Base-by-base conservation (phyloP, 2,797 vertebrate genomes). In the Sciurus vulgaris region DNA sequence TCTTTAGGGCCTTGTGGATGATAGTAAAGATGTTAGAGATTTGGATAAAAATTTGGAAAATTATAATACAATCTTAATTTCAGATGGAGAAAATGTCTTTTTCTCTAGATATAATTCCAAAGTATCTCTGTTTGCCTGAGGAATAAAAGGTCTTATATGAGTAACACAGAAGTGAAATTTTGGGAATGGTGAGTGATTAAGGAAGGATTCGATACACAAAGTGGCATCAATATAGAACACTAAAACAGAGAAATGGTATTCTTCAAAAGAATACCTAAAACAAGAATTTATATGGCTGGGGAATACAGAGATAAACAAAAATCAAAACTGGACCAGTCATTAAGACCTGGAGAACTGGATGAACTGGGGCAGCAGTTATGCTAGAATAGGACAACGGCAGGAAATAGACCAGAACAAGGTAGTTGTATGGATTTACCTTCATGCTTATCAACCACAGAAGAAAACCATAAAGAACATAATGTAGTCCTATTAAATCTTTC, bases 391-490 rank as follows among this genome's bases (percentile, higher is more conserved):
- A 79, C 11, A 56, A 72, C 41, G 72, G 17, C 51, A 79, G 65
- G 63, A 93, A 84, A 73, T 79, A 11, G 11, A 28, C 54, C 49
- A 61, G 49, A 70, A 7, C 41, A 70, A 93, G 35, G 28, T 28
- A 63, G 5, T 63, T 74, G 82, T 76, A 44, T 74, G 87, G 81
- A 59, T 94, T 77, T 92, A 38, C 41, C 15, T 38, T 94, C 44
- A n/a, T 82, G 38, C 18, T 88, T 77, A 24, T 72, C 54, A 47
- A 78, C 1, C 2, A 85, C 44, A 70, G 14, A 92, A 67, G 65
- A 83, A 84, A 59, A 73, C n/a, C 86, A 9, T 38, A 38, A 65
- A 89, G 72, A 84, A 84, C 5, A 63, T 47, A 74, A 91, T 51
- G 22, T 3, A 49, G 13, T 63, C 81, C 15, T 70, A 17, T 56